Percentiles rank a stretch among this genome's conserved stretches.
Conservation (phyloP, 2,888 invertebrate genomes). For the Caenorhabditis becei region DNA sequence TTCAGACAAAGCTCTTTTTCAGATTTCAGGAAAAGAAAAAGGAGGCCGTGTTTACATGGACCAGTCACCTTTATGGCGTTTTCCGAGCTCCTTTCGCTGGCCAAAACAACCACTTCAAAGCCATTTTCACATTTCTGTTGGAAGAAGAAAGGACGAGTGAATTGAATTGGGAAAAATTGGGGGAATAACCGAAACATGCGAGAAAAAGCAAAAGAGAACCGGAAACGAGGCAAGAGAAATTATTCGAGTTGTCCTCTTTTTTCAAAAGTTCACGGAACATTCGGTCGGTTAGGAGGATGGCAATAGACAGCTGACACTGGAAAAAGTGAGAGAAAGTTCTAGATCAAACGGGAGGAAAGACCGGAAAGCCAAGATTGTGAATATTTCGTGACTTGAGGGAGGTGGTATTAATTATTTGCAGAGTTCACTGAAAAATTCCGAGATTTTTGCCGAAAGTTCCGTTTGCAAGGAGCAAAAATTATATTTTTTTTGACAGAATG, state of each 20-base stretch:
- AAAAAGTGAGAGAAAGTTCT: background rate
- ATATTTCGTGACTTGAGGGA: conserved; percentile 33
- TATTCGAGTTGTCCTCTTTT: background rate
- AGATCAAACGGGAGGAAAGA: background rate
- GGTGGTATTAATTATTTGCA: conserved; percentile 21
- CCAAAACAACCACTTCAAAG: conserved; percentile 22
- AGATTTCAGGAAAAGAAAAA: conserved; percentile 26
- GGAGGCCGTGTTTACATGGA: conserved; percentile 35
- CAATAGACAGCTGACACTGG: background rate
- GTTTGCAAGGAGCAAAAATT: conserved; percentile 16
- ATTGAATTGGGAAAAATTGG: background rate
- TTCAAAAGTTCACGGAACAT: background rate
- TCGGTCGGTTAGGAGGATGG: background rate
- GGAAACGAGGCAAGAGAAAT: background rate
- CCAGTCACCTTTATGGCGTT: conserved; percentile 11
- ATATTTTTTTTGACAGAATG: background rate
- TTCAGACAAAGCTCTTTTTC: conserved; percentile 6
- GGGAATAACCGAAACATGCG: no score
- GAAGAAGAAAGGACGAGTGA: background rate
- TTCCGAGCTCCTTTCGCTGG: background rate
- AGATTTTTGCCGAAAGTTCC: background rate
- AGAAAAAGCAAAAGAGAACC: conserved; percentile 2
- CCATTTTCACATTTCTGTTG: background rate
- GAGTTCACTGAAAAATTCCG: background rate
- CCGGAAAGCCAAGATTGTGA: background rate